Conservation (phyloP, 2,888 invertebrate genomes). For the Boloria selene region DNA sequence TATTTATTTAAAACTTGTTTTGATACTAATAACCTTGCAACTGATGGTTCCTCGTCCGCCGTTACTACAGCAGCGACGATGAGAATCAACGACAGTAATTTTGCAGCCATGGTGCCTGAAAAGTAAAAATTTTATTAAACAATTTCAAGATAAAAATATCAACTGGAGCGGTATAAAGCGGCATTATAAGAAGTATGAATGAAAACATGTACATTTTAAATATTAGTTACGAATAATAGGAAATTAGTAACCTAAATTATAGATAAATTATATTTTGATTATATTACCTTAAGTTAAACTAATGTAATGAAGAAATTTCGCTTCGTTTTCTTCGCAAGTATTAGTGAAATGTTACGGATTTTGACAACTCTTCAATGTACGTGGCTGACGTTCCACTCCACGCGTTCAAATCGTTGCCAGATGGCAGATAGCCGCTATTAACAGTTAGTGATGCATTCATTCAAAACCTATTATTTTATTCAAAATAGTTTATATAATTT, state of each 20-base stretch:
- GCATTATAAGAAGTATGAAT: constrained; percentile 23
- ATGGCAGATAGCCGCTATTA: constrained; percentile 25
- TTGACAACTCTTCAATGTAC: constrained; percentile 52
- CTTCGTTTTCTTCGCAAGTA: constrained; percentile 36
- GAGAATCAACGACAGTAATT: constrained; percentile 72
- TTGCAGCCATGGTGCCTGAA: constrained; percentile 71
- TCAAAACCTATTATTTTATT: neutral
- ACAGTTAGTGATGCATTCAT: constrained; percentile 28
- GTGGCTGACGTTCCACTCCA: constrained; percentile 82
- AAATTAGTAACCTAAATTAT: constrained; percentile 4
- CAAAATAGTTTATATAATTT: neutral
- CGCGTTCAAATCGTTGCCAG: constrained; percentile 64
- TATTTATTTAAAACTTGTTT: constrained; percentile 98
- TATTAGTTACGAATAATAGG: constrained; percentile 15
- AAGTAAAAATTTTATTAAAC: constrained; percentile 40
- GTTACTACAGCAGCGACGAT: constrained; percentile 71
- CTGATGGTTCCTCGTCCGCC: constrained; percentile 86
- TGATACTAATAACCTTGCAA: constrained; percentile 92
- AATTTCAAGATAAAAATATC: neutral
- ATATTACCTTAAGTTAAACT: constrained; percentile 45
- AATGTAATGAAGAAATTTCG: constrained; percentile 36
- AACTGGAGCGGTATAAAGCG: neutral
- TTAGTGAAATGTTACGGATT: constrained; percentile 49
- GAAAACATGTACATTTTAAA: constrained; percentile 20
- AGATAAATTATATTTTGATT: constrained; percentile 12